phyloP scores from a whole-genome alignment of 2,113 vertebrate species.

The Paramisgurnus dabryanus region DNA sequence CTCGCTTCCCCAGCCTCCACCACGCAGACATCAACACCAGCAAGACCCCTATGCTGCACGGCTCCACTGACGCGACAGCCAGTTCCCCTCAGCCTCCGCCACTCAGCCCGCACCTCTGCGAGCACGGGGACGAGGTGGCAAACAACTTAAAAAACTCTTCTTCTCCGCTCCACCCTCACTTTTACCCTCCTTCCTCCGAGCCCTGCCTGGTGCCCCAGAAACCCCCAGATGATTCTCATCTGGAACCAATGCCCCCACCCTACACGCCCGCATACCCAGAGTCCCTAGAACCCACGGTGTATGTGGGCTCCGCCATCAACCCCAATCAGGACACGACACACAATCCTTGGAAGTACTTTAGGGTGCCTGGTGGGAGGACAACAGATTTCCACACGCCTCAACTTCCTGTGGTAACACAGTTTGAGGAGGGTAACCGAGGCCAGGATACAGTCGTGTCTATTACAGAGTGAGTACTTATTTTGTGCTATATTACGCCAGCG shows the following conservation, averaged over 20 bases:
- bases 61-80: conserved; percentile 76
- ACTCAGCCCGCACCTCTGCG: conserved; percentile 93
- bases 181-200: conserved; percentile 92
- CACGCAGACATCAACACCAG: conserved; percentile 74
- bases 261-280: conserved; percentile 84
- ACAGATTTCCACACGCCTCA: conserved; percentile 83
- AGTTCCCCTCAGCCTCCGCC: conserved; percentile 92
- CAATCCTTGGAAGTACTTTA: conserved; percentile 93
- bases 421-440: conserved; percentile 80
- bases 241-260: conserved; percentile 80
- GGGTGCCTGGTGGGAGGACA: conserved; percentile 88
- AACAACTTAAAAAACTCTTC: conserved; percentile 81
- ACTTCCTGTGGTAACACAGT: conserved; percentile 86
- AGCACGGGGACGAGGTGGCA: conserved; percentile 82
- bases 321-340: conserved; percentile 85
- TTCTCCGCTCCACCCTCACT: conserved; percentile 89
- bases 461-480: conserved; percentile 86
- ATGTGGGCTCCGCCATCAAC: conserved; percentile 85
- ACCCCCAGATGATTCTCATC: conserved; percentile 78
- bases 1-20: conserved; percentile 86
- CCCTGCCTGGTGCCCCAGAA: conserved; percentile 86
- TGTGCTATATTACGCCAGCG: too few relatives aligned
- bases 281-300: conserved; percentile 84
- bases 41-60: conserved; percentile 87
- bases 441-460: conserved; percentile 81